Percentiles rank a stretch among this genome's conserved stretches.
Conservation (phyloP, 2,888 invertebrate genomes). For the Agonopterix arenella region DNA sequence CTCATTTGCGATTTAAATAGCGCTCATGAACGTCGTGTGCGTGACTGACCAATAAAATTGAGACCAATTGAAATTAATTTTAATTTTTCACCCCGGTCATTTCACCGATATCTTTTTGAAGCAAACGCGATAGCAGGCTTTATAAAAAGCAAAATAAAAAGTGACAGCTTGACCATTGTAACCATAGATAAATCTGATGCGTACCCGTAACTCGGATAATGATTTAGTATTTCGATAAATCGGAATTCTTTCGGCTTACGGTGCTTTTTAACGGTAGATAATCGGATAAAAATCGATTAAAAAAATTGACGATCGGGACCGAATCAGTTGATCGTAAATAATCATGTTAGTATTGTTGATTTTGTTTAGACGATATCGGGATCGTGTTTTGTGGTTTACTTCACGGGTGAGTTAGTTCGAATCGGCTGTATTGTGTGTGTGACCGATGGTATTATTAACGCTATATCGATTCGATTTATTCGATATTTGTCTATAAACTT, state of each 20-base stretch:
- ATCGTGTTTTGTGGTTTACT: conserved; percentile 31
- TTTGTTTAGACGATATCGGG: conserved; percentile 40
- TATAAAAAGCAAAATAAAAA: conserved; percentile 18
- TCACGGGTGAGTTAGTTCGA: conserved; percentile 35
- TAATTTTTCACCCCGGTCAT: conserved; percentile 7
- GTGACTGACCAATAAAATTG: conserved; percentile 17
- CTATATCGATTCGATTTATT: conserved; percentile 24
- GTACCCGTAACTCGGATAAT: conserved; percentile 25
- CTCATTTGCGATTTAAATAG: conserved; percentile 9
- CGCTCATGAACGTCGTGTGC: conserved; percentile 7
- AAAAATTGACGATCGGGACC: conserved; percentile 46
- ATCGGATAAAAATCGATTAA: conserved; percentile 55
- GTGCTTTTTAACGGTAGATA: conserved; percentile 62
- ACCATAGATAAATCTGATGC: conserved; percentile 23
- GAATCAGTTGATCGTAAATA: conserved; percentile 59
- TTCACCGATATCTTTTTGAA: conserved; percentile 8
- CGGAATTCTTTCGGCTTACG: conserved; percentile 53
- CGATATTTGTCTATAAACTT: conserved; percentile 16
- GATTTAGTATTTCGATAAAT: conserved; percentile 48
- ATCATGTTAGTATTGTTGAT: conserved; percentile 41
- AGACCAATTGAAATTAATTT: conserved; percentile 11
- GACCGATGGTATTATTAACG: conserved; percentile 22
- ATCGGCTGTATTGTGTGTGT: conserved; percentile 29
- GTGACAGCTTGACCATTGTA: conserved; percentile 11
- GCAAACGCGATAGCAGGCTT: conserved; percentile 11